Percentiles rank a stretch among this genome's conserved stretches.
Evolutionary conservation across 1,140 invertebrate genomes (phyloP).

Genomic region (Andrena cerasifolii): DNA sequence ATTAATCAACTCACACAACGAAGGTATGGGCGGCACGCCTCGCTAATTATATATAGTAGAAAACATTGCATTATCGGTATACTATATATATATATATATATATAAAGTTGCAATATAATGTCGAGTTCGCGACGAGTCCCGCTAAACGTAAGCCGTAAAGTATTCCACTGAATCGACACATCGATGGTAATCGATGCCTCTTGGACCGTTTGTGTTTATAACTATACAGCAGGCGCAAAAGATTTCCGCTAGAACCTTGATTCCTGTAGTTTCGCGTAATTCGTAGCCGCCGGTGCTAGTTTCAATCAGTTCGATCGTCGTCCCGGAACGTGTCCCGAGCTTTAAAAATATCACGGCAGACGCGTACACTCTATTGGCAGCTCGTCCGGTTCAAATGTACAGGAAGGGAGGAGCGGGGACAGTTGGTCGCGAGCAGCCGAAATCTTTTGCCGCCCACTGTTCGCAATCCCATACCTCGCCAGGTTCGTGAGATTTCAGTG

Average conservation of each 20-base stretch:
- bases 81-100: slow-evolving; percentile 14
- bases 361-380: too few relatives aligned
- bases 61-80: slow-evolving; percentile 47
- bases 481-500: not conserved
- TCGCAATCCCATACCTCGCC: not conserved
- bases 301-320: too few relatives aligned
- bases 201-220: not conserved
- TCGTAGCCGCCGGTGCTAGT: too few relatives aligned
- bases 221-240: not conserved
- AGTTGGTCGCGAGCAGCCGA: not conserved
- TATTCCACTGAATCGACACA: slow-evolving; percentile 18
- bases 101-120: slow-evolving; percentile 42
- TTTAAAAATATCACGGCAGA: too few relatives aligned
- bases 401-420: too few relatives aligned
- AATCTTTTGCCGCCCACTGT: not conserved
- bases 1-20: slow-evolving; percentile 49
- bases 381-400: too few relatives aligned
- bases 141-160: slow-evolving; percentile 9
- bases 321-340: too few relatives aligned
- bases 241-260: not conserved
- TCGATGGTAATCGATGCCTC: not conserved
- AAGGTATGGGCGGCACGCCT: slow-evolving; percentile 38
- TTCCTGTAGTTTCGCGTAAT: not conserved
- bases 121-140: slow-evolving; percentile 42
- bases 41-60: slow-evolving; percentile 48